Base-by-base conservation (phyloP, 2,888 invertebrate species). In the Brachylomia viminalis region DNA sequence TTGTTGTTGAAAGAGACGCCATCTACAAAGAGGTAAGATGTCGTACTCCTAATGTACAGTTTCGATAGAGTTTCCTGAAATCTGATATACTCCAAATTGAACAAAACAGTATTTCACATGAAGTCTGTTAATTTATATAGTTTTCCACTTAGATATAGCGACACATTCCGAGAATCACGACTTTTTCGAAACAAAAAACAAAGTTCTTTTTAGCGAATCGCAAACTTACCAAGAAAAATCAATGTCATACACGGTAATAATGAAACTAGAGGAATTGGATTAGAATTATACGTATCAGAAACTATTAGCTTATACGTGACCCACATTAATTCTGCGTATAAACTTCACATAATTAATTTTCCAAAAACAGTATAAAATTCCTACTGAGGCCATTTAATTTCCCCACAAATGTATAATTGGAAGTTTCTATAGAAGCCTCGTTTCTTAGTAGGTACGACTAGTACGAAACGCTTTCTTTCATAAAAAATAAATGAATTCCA, bases 401-500 rank as follows among this genome's bases (percentile, higher is more conserved):
- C 74, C 77, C 68, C 15, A 82, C 42, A 62, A 66, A 68, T 59
- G 30, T 80, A 73, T 84, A 88, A 84, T 87, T 88, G 68, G 61
- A 62, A 68, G 56, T 76, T 85, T 83, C 83, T 76, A 68, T 72
- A 78, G 85, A 87, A 85, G 3, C 15, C 27, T 45, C 56, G 42
- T 65, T 87, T 85, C 80, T 80, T 59, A 73, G 56, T 67, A 67
- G 7, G 79, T 72, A 74, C 64, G 67, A 38, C 75, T 38, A 33
- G 76, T 72, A 82, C 42, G 72, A 73, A 82, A 83, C 71, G 81
- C 71, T 89, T 87, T 86, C 87, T 83, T 90, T 88, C 82, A 88
- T 90, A 87, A 87, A 88, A 86, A 86, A 88, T 86, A 86, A 89
- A 89, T 88, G 86, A 80, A 79, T 82, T 86, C 83, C 76, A 77